Base-by-base conservation (phyloP, 2,888 invertebrate genomes). In the Mythimna albipuncta region DNA sequence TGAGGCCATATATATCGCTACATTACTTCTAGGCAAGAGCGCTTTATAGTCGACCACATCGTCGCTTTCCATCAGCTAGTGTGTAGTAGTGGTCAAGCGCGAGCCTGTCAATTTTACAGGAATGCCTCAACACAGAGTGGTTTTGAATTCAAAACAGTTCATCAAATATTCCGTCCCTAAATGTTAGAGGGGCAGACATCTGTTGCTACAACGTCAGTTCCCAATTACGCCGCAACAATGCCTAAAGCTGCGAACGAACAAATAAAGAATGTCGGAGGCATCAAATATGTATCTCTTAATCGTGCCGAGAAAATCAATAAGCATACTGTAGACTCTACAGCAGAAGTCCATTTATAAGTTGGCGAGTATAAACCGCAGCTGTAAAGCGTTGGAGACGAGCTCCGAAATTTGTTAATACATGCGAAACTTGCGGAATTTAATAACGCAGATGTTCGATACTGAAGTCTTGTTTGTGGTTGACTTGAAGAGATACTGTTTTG, bases 211-310 rank as follows among this genome's bases (percentile, higher is more conserved):
- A 26, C 41, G 41, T 13, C 41, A 21, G 9, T 13, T 3, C 32
- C 21, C 16, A n/a, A 16, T 38, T 16, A 59, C 58, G 13, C 2
- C 10, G 10, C 62, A n/a, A 26, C 19, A 58, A 52, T 79, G n/a
- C 32, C 54, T 10, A 52, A 61, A 52, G 62, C 38, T 16, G 61
- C n/a, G 38, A 47, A 26, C 13, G 19, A 66, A 74, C 62, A 69
- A 79, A 64, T 55, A 72, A 67, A 59, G 4, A 55, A 64, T 19
- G 26, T 61, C 32, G 75, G 38, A 44, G 47, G 57, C 64, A 79
- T 82, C 67, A 83, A 82, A 74, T 79, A 80, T 83, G 80, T 72
- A 83, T 73, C 69, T 69, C 64, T 61, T 80, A 80, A 83, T 82
- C 73, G 68, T 67, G 58, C 66, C 61, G 62, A 69, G 83, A 77